phyloP scores from a whole-genome alignment of 2,113 vertebrate species.

The Laticauda laticaudata region DNA sequence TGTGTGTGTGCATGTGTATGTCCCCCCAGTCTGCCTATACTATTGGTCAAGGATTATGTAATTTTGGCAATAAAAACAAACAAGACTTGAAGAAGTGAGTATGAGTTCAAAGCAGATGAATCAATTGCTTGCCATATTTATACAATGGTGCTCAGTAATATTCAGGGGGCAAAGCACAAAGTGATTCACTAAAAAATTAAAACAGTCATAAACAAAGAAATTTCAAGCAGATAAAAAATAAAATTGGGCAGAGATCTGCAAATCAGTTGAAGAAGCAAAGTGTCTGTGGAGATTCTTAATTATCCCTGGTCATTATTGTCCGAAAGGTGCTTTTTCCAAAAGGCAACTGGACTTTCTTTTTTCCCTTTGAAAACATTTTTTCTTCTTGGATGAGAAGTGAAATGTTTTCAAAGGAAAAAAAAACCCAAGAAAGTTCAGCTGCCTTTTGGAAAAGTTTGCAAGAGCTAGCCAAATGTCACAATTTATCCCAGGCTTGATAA shows the following conservation, averaged over 20 bases:
- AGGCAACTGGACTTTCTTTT: too few relatives aligned
- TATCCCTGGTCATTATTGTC: too few relatives aligned
- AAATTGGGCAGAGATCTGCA: not conserved
- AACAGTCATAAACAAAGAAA: not conserved
- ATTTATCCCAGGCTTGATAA: not conserved
- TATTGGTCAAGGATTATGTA: not conserved
- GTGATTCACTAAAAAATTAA: not conserved
- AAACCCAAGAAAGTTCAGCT: too few relatives aligned
- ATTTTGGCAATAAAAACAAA: not conserved
- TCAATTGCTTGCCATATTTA: not conserved
- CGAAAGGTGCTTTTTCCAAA: too few relatives aligned
- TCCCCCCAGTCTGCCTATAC: not conserved
- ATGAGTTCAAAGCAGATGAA: not conserved
- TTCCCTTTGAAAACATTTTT: too few relatives aligned
- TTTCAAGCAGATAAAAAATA: not conserved
- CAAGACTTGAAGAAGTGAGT: not conserved
- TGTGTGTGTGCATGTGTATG: too few relatives aligned
- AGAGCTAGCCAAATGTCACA: not conserved
- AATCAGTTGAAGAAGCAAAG: not conserved
- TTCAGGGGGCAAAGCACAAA: not conserved
- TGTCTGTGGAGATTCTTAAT: too few relatives aligned
- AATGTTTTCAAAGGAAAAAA: too few relatives aligned
- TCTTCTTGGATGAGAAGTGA: too few relatives aligned
- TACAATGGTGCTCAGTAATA: not conserved
- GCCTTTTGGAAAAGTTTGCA: not conserved